phyloP scores from a whole-genome alignment of 2,797 vertebrate genomes.

The Melanogrammus aeglefinus region DNA sequence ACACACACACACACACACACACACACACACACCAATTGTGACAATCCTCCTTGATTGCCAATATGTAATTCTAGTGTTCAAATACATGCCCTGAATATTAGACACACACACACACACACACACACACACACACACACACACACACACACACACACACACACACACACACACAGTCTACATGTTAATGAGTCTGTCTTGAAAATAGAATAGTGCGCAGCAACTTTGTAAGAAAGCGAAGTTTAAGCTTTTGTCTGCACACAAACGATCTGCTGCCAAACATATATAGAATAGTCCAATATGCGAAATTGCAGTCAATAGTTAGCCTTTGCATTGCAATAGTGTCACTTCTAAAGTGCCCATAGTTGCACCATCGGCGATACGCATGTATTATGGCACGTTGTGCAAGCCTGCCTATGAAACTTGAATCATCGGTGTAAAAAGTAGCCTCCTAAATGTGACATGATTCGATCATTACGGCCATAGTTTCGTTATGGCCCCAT shows the following conservation, averaged over 20 bases:
- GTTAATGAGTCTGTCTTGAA: too few relatives aligned
- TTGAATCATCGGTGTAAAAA: slow-evolving; percentile 6
- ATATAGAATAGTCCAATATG: not conserved
- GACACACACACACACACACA: not conserved
- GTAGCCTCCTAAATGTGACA: not conserved
- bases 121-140: not conserved
- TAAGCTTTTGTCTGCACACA: not conserved
- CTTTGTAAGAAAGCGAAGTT: not conserved
- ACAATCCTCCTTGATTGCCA: too few relatives aligned
- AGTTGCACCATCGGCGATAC: not conserved
- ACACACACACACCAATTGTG: not conserved
- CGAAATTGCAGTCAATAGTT: not conserved
- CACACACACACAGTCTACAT: not conserved
- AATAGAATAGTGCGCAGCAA: too few relatives aligned
- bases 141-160: not conserved
- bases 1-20: too few relatives aligned
- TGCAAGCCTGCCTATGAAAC: not conserved
- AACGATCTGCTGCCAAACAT: not conserved
- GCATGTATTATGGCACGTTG: too few relatives aligned
- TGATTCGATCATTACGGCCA: not conserved
- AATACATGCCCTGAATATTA: too few relatives aligned
- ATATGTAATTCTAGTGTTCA: too few relatives aligned
- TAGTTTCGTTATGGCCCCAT: not conserved
- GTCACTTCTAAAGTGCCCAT: not conserved
- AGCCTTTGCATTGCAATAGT: not conserved